Evolutionary conservation across 1,140 invertebrate species (phyloP).

Genomic region (Stenopsyche tienmushanensis): DNA sequence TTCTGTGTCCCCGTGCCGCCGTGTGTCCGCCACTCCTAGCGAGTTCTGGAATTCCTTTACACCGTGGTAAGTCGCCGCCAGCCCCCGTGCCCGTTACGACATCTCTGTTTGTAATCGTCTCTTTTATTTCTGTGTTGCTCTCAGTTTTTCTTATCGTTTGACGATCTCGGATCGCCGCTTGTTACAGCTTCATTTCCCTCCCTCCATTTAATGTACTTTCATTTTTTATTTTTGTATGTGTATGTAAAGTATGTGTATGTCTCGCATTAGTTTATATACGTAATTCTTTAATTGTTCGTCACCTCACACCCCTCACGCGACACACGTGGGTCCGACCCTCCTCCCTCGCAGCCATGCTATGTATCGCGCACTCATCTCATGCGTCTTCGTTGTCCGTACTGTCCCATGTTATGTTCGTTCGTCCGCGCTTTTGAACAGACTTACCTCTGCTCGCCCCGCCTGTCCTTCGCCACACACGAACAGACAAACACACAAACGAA

Average conservation of each 20-base stretch:
- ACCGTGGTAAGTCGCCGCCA: conserved; percentile 89
- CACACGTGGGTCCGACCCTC: conserved; percentile 29
- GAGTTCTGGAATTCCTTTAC: conserved; percentile 96
- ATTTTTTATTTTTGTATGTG: conserved; percentile 55
- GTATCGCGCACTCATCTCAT: conserved; percentile 34
- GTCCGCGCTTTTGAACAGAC: conserved; percentile 54
- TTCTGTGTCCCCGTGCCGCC: conserved; percentile 69
- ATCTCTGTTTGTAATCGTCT: conserved; percentile 55
- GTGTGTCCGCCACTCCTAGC: conserved; percentile 75
- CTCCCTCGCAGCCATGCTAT: conserved; percentile 20
- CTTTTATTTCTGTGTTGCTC: conserved; percentile 42
- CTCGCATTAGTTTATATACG: conserved; percentile 55
- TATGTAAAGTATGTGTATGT: conserved; percentile 61
- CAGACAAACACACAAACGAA: conserved; percentile 27
- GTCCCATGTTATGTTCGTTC: conserved; percentile 56
- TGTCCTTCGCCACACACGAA: conserved; percentile 14
- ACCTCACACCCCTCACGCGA: conserved; percentile 23
- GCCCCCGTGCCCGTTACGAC: conserved; percentile 55
- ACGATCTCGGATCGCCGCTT: conserved; percentile 34
- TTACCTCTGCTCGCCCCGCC: conserved; percentile 44
- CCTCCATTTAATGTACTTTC: conserved; percentile 37
- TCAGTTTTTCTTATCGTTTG: conserved; percentile 27
- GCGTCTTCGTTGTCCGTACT: conserved; percentile 38
- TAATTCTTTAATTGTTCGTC: conserved; percentile 39
- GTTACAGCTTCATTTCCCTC: conserved; percentile 34